Percentiles rank a stretch among this genome's conserved stretches.
These are phyloP conservation scores for Thinocorus orbignyianus DNA, from an alignment of 2,113 vertebrate species.

Conservation along the genomic window DNA sequence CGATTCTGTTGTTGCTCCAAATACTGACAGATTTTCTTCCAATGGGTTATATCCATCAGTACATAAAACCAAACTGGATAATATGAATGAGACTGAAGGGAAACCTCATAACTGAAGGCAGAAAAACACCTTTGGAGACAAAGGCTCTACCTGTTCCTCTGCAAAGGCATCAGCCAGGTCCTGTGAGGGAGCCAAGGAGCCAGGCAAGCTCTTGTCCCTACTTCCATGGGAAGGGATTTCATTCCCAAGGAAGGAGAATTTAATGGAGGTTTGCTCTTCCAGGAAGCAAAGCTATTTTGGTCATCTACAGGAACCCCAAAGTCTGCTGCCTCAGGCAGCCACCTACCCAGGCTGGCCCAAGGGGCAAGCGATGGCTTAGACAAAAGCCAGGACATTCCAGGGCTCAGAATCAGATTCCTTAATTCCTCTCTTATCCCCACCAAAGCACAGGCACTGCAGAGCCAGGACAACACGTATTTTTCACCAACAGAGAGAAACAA, in stretches of 20 bases:
- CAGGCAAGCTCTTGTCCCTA: background rate
- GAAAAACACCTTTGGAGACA: background rate
- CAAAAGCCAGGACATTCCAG: background rate
- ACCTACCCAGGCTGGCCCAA: background rate
- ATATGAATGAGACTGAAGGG: background rate
- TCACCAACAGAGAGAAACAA: background rate
- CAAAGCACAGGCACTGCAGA: background rate
- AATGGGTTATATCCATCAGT: background rate
- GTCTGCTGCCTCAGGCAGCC: background rate
- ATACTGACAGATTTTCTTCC: background rate
- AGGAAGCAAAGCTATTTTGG: background rate
- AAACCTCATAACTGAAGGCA: background rate
- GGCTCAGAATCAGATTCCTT: background rate
- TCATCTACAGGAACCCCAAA: background rate
- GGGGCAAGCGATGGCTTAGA: background rate
- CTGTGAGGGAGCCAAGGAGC: background rate
- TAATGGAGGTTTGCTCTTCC: background rate
- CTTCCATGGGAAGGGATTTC: background rate
- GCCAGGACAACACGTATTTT: background rate
- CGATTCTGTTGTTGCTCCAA: background rate
- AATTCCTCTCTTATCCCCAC: background rate
- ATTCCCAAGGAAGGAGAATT: background rate
- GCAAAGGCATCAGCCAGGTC: background rate
- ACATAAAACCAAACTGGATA: background rate
- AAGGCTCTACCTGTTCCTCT: background rate